These are phyloP conservation scores for Anguilla japonica DNA, from an alignment of 2,113 vertebrate genomes.

Conservation along the genomic window DNA sequence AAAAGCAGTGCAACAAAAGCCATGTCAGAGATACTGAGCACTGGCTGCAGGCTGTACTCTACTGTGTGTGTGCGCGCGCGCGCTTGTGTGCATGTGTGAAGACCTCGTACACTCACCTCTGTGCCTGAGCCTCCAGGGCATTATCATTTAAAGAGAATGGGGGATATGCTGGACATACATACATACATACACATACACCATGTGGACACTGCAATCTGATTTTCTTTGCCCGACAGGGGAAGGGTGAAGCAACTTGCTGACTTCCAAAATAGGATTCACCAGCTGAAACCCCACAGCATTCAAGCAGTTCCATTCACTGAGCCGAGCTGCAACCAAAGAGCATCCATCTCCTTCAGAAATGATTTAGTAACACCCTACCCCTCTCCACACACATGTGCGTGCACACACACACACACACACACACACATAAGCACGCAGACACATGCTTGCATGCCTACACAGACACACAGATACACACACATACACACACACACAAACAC, in stretches of 20 bases:
- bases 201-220: slow-evolving; percentile 18
- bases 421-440: not conserved
- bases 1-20: not conserved
- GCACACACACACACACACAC: not conserved
- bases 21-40: not conserved
- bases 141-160: slow-evolving; percentile 44
- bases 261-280: slow-evolving; percentile 31
- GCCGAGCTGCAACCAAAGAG: slow-evolving; percentile 39
- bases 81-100: not conserved
- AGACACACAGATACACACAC: not conserved
- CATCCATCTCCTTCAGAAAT: slow-evolving; percentile 59
- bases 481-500: not conserved
- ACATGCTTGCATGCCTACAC: not conserved
- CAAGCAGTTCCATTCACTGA: slow-evolving; percentile 55
- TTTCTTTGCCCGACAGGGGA: not conserved
- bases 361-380: slow-evolving; percentile 57
- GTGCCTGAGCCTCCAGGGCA: not conserved
- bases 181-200: slow-evolving; percentile 18
- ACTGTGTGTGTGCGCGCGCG: slow-evolving; percentile 8
- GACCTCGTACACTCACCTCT: not conserved
- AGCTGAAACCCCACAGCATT: slow-evolving; percentile 48
- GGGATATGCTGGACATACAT: not conserved
- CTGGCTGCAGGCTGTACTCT: not conserved
- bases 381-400: slow-evolving; percentile 34
- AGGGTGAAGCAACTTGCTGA: slow-evolving; percentile 12